A percentile compares a stretch with the other conserved stretches of the same genome.
These are phyloP conservation scores for Lasioglossum calceatum DNA, from an alignment of 2,888 invertebrate species.

Conservation along the genomic window DNA sequence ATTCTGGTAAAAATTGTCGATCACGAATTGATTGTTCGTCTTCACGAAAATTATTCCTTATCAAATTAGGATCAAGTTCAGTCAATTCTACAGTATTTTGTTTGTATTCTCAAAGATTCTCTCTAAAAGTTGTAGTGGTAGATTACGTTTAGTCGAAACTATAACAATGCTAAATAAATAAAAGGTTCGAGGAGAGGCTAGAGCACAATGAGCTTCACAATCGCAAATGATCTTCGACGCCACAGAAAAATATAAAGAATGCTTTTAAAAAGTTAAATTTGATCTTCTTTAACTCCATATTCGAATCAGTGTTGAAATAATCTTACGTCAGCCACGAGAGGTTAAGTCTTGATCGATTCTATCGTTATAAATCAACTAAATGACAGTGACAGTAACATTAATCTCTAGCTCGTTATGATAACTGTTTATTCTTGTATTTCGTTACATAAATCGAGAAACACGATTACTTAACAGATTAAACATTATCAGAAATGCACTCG, in stretches of 20 bases:
- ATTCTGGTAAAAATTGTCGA: not conserved
- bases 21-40: not conserved
- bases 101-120: not conserved
- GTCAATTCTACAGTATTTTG: not conserved
- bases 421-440: not conserved
- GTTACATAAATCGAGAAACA: not conserved
- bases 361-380: not conserved
- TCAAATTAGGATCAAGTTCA: not conserved
- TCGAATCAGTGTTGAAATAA: not conserved
- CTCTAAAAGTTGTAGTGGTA: no score
- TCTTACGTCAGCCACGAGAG: not conserved
- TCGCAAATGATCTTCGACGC: not conserved
- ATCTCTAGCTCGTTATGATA: not conserved
- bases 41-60: not conserved
- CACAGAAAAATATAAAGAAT: not conserved
- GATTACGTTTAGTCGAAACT: no score
- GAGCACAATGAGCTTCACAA: not conserved
- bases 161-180: not conserved
- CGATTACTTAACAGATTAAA: not conserved
- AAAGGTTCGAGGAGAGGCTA: not conserved
- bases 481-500: not conserved
- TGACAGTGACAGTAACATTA: not conserved
- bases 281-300: not conserved
- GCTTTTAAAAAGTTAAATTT: not conserved
- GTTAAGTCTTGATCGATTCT: not conserved